Percentiles rank a stretch among this genome's conserved stretches.
Evolutionary conservation across 2,888 invertebrate genomes (phyloP).

Genomic region (Lutraria lutraria): DNA sequence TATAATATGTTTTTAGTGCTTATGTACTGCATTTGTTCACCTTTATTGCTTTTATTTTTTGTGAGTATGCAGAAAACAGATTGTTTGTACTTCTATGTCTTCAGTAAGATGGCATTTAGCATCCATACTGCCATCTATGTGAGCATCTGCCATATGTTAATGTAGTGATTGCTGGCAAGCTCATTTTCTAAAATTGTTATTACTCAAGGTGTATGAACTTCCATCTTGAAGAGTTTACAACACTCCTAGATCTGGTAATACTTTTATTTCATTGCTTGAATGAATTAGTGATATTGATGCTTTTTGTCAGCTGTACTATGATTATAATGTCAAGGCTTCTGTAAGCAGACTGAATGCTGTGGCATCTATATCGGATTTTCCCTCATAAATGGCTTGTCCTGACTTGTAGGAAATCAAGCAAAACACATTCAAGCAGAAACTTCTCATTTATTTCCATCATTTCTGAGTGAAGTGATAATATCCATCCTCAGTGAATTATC

Average conservation of each 20-base stretch:
- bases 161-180: background rate
- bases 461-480: background rate
- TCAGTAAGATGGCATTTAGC: background rate
- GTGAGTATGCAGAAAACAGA: slow-evolving; percentile 10
- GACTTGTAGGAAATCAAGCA: background rate
- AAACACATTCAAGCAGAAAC: background rate
- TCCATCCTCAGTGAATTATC: background rate
- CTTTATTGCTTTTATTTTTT: background rate
- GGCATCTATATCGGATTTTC: background rate
- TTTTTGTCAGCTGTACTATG: slow-evolving; percentile 17
- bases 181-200: background rate
- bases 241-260: background rate
- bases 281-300: slow-evolving; percentile 26
- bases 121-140: background rate
- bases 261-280: slow-evolving; percentile 9
- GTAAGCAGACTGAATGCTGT: background rate
- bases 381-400: background rate
- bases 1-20: too few relatives aligned
- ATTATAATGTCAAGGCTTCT: slow-evolving; percentile 32
- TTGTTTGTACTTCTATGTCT: background rate
- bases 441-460: background rate
- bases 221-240: background rate
- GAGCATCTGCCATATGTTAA: background rate
- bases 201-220: background rate
- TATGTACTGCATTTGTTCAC: too few relatives aligned